Base-by-base conservation (phyloP, 1,140 invertebrate species). In the Drosophila tristis region DNA sequence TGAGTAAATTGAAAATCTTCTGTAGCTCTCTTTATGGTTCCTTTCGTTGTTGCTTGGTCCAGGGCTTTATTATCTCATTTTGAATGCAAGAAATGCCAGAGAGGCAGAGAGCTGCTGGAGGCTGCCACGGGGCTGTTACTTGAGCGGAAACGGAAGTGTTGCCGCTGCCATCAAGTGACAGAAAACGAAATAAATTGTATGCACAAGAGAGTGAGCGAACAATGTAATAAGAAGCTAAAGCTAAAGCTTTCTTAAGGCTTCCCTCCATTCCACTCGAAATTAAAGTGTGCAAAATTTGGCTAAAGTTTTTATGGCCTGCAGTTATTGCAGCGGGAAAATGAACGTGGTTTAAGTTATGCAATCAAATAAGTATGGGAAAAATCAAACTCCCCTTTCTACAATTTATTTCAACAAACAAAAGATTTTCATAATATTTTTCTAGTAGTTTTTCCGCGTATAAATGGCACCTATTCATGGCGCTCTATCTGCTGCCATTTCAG, bases 1-100 rank as follows among this genome's bases (percentile, higher is more conserved):
- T 26, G 47, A 53, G 47, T 53, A 62, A 53, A 62, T 62, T 42
- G 59, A 62, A 62, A 59, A 49, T 49, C 57, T 29, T 53, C 43
- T 49, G 31, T 43, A 43, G 35, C 45, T 60, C n/a, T 39, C 9
- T 45, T 25, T 60, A 15, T 60, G 23, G 15, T 49, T 60, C 29
- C 45, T 13, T 39, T 42, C 35, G 35, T 29, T 15, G 26, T 26
- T 44, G 55, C 7, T 20, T 45, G 23, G 5, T 9, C n/a, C 55
- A 20, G 47, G 43, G 25, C 45, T 16, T 57, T 43, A 25, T 47
- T 57, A 47, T 47, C 43, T 29, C n/a, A 47, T 47, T 45, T 56
- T 45, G 42, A 57, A 45, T 57, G 55, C 43, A 13, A 11, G 9
- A 13, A 45, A 25, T 25, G 43, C 9, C 23, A 57, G 43, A 15